phyloP scores from a whole-genome alignment of 2,113 vertebrate species.

The Pterophyllum scalare region DNA sequence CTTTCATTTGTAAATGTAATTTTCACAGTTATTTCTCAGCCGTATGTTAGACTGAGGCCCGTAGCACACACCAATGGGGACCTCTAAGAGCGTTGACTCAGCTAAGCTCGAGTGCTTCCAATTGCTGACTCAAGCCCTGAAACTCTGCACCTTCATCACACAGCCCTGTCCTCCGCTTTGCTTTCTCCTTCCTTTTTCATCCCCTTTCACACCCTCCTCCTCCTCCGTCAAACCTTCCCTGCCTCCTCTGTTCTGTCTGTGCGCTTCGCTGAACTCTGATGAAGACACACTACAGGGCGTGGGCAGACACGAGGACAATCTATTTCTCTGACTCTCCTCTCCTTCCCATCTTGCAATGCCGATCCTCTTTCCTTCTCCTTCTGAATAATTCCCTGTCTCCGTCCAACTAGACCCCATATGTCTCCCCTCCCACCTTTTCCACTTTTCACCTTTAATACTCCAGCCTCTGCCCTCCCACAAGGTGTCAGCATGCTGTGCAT shows the following conservation, averaged over 20 bases:
- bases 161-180: constrained; percentile 62
- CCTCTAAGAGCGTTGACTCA: constrained; percentile 67
- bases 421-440: constrained; percentile 54
- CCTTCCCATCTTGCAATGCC: constrained; percentile 29
- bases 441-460: constrained; percentile 66
- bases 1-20: constrained; percentile 18
- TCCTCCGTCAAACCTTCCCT: constrained; percentile 42
- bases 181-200: constrained; percentile 61
- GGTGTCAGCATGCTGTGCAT: constrained; percentile 41
- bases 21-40: constrained; percentile 14
- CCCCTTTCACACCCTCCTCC: constrained; percentile 49
- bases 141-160: constrained; percentile 67
- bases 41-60: constrained; percentile 7
- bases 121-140: constrained; percentile 73
- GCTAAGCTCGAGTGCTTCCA: constrained; percentile 55
- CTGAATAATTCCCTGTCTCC: constrained; percentile 59
- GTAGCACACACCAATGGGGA: constrained; percentile 25
- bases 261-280: constrained; percentile 73
- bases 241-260: constrained; percentile 55
- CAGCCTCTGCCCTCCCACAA: constrained; percentile 55
- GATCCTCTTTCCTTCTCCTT: constrained; percentile 35
- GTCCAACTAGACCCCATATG: constrained; percentile 50
- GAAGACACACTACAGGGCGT: constrained; percentile 75
- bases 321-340: constrained; percentile 66
- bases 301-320: constrained; percentile 73